Base-by-base conservation (phyloP, 2,888 invertebrate species). In the Himalopsyche anomala region DNA sequence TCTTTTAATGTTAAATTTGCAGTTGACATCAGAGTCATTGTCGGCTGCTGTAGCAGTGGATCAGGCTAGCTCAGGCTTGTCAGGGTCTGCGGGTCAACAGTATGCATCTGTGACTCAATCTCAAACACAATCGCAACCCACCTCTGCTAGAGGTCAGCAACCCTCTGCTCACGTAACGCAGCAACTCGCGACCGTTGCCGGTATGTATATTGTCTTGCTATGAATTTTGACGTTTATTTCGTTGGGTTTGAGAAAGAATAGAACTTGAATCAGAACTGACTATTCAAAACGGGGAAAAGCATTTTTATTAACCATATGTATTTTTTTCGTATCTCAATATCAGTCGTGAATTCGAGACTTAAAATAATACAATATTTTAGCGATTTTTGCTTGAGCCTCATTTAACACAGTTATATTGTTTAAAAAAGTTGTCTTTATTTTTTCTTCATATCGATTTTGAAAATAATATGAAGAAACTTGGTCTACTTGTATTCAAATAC, bases 11-110 rank as follows among this genome's bases (percentile, higher is more conserved):
- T 11, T 28, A 6, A 45, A 45, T 38, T 86, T 87, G 11, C 84
- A 88, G 88, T 40, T 88, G 79, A 86, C 87, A 19, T 87, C 87
- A 38, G 88, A 88, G 28, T 87, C 87, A 19, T 80, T 88, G 36
- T 87, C 88, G 42, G 86, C 87, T 2, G 84, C 87, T 28, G 87
- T 84, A 38, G 83, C 87, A 5, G 84, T 86, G n/a, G 88, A 88
- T 80, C 88, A 88, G 56, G 84, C 54, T 40, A 54, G 62, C 28
- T n/a, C 85, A 11, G 80, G 79, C 80, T 12, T 84, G 40, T 8
- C 36, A 8, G 28, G 40, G 40, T 17, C 84, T 69, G 28, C 83
- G 19, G 54, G 79, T 38, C 80, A 69, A 12, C 69, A 84, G 80
- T n/a, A 55, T 62, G 19, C 69, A 55, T 36, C 51, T 19, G 55